These are phyloP conservation scores for Australoheros scitulus DNA, from an alignment of 2,113 vertebrate species.

Conservation along the genomic window DNA sequence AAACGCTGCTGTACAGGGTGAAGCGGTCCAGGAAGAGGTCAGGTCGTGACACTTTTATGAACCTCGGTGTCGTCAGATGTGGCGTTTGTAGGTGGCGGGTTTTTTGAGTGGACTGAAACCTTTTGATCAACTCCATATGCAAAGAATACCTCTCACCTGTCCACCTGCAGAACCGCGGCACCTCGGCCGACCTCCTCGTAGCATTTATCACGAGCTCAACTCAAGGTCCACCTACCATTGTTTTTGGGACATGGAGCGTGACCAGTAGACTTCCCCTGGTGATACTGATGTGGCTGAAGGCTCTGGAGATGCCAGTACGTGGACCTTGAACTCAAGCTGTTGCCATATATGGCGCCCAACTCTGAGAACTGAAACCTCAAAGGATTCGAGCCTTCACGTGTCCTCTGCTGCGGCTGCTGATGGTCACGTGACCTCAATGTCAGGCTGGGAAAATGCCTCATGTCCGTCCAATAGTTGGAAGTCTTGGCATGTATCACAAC, in stretches of 20 bases:
- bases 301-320: background rate
- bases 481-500: background rate
- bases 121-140: background rate
- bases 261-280: background rate
- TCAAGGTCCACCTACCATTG: too few relatives aligned
- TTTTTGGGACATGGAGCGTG: background rate
- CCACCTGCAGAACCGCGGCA: slow-evolving; percentile 15
- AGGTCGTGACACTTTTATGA: too few relatives aligned
- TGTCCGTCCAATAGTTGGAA: background rate
- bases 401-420: background rate
- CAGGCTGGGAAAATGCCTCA: background rate
- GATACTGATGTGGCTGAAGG: background rate
- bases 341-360: background rate
- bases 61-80: too few relatives aligned
- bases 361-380: background rate
- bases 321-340: background rate
- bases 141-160: slow-evolving; percentile 26
- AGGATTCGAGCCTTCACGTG: too few relatives aligned
- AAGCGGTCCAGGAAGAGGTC: too few relatives aligned
- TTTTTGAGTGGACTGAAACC: background rate
- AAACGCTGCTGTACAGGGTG: too few relatives aligned
- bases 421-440: background rate
- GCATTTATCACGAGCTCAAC: too few relatives aligned
- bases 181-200: background rate
- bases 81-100: too few relatives aligned